These are phyloP conservation scores for Monopterus albus DNA, from an alignment of 2,113 vertebrate genomes.

Conservation along the genomic window DNA sequence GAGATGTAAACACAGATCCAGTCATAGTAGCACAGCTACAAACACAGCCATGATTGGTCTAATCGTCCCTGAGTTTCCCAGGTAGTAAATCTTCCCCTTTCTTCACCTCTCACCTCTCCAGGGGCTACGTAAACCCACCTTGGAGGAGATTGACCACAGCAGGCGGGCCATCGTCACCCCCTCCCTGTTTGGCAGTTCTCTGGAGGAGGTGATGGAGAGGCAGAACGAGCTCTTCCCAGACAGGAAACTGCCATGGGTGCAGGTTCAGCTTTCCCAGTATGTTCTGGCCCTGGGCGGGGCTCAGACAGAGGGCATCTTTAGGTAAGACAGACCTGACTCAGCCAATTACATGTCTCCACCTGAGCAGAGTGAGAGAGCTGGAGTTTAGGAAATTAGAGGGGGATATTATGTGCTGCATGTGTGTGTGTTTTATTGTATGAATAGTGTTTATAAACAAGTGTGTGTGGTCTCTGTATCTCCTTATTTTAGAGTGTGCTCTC, in stretches of 20 bases:
- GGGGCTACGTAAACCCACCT: slow-evolving; percentile 90
- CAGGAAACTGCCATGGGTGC: slow-evolving; percentile 90
- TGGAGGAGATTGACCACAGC: slow-evolving; percentile 89
- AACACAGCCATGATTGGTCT: slow-evolving; percentile 40
- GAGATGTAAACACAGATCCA: slow-evolving; percentile 56
- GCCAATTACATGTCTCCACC: slow-evolving; percentile 27
- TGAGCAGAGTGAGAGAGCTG: slow-evolving; percentile 6
- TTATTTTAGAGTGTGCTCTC: slow-evolving; percentile 35
- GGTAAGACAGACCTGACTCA: slow-evolving; percentile 75
- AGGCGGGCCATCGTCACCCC: slow-evolving; percentile 88
- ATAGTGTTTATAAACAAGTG: slow-evolving; percentile 36
- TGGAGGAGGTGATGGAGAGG: slow-evolving; percentile 91
- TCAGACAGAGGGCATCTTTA: slow-evolving; percentile 92
- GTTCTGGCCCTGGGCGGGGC: slow-evolving; percentile 89
- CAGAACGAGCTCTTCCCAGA: slow-evolving; percentile 88
- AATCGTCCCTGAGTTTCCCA: slow-evolving; percentile 1
- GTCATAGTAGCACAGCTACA: slow-evolving; percentile 58
- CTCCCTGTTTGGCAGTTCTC: slow-evolving; percentile 89
- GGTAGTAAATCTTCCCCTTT: slow-evolving; percentile 52
- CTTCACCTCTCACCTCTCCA: slow-evolving; percentile 52
- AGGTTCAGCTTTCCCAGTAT: slow-evolving; percentile 91
- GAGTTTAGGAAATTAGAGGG: slow-evolving; percentile 36
- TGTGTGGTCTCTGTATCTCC: slow-evolving; percentile 65
- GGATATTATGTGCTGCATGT: slow-evolving; percentile 18
- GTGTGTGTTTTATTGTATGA: slow-evolving; percentile 25